Evolutionary conservation across 1,140 invertebrate genomes (phyloP).

Genomic region (Drosophila nikananu): DNA sequence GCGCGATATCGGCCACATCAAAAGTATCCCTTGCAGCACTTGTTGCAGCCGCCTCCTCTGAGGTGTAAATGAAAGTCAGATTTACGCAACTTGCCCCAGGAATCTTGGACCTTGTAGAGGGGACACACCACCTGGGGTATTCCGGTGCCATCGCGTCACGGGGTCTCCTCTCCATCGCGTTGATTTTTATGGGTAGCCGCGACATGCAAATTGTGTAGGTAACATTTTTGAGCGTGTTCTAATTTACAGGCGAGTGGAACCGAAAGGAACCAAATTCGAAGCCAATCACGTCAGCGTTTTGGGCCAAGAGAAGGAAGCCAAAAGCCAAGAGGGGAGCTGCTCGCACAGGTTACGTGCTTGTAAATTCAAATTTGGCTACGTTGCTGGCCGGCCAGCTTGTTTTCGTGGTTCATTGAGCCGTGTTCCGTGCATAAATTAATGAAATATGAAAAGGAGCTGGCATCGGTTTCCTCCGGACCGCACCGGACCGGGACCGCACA

Average conservation of each 20-base stretch:
- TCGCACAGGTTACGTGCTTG: conserved; percentile 75
- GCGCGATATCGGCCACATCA: conserved; percentile 57
- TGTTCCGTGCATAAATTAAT: conserved; percentile 83
- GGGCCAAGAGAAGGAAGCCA: conserved; percentile 13
- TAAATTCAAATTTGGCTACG: conserved; percentile 78
- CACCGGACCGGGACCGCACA: conserved; percentile 84
- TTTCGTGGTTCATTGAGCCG: conserved; percentile 77
- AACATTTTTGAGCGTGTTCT: conserved; percentile 71
- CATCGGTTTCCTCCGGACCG: conserved; percentile 59
- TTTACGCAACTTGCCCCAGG: conserved; percentile 64
- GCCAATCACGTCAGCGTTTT: conserved; percentile 63
- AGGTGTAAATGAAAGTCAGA: conserved; percentile 79
- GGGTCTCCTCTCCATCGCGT: conserved; percentile 23
- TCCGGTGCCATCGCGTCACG: conserved; percentile 18
- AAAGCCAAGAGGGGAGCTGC: conserved; percentile 1
- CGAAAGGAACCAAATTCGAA: conserved; percentile 70
- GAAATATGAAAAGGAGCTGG: conserved; percentile 78
- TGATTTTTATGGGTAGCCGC: conserved; percentile 56
- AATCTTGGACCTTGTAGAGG: conserved; percentile 20
- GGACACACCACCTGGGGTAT: conserved; percentile 42
- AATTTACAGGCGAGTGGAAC: conserved; percentile 76
- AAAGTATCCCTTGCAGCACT: conserved; percentile 64
- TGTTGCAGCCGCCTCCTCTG: conserved; percentile 7
- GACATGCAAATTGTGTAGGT: conserved; percentile 60
- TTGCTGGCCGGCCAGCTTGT: conserved; percentile 44